Evolutionary conservation across 2,113 vertebrate genomes (phyloP).

Genomic region (Engraulis encrasicolus): DNA sequence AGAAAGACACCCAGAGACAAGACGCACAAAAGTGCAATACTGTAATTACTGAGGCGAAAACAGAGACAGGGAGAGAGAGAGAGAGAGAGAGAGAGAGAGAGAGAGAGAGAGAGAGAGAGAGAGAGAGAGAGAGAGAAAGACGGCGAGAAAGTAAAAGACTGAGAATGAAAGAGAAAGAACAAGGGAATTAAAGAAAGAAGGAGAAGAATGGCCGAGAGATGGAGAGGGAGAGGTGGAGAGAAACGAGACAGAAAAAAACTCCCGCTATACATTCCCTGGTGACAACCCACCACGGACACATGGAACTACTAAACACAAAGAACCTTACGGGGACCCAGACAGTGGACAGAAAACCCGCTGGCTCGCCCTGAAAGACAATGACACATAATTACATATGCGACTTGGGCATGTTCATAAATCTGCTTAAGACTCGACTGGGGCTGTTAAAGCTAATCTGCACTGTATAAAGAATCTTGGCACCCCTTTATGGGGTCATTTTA

Average conservation of each 20-base stretch:
- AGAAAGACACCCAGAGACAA: conserved; percentile 23
- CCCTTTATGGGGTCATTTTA: not conserved
- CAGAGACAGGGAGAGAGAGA: too few relatives aligned
- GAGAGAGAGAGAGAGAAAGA: conserved; percentile 44
- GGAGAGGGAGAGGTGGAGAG: conserved; percentile 31
- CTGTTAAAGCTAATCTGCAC: not conserved
- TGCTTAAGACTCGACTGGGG: not conserved
- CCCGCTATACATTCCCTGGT: not conserved
- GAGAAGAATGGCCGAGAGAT: conserved; percentile 21
- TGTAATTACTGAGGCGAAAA: conserved; percentile 48
- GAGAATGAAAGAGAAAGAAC: conserved; percentile 44
- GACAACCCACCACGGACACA: not conserved
- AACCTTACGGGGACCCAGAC: not conserved
- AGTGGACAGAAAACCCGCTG: not conserved
- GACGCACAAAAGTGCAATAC: conserved; percentile 32
- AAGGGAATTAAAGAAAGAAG: conserved; percentile 48
- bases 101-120: conserved; percentile 51
- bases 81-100: conserved; percentile 44
- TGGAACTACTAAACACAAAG: conserved; percentile 9
- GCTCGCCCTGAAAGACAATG: conserved; percentile 4
- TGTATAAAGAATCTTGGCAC: not conserved
- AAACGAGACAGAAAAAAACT: not conserved
- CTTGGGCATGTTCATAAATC: not conserved
- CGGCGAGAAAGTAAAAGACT: conserved; percentile 45
- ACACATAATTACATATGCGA: conserved; percentile 10